These are phyloP conservation scores for Elanus axillaris DNA, from an alignment of 2,113 vertebrate species.

Conservation along the genomic window DNA sequence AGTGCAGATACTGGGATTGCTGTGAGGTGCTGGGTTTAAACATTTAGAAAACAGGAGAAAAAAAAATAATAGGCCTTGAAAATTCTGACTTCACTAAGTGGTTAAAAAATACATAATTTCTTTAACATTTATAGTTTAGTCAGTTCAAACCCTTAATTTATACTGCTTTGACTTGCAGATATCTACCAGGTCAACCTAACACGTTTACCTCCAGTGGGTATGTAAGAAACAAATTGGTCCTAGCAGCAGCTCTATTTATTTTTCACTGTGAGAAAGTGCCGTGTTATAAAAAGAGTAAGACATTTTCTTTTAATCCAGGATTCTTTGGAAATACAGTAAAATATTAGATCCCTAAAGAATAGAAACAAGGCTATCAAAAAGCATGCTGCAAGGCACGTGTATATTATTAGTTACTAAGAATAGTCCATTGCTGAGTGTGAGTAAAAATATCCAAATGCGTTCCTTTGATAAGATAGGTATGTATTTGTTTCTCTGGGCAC, in stretches of 20 bases:
- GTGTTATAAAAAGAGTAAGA: not conserved
- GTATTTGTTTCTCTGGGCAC: not conserved
- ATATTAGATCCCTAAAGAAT: not conserved
- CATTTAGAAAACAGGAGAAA: not conserved
- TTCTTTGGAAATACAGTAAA: not conserved
- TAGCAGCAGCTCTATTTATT: not conserved
- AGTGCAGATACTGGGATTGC: not conserved
- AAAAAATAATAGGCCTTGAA: not conserved
- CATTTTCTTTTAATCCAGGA: not conserved
- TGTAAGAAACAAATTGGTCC: not conserved
- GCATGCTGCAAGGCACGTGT: not conserved
- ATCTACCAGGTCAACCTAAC: not conserved
- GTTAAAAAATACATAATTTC: not conserved
- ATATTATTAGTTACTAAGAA: not conserved
- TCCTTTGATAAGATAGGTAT: conserved; percentile 24
- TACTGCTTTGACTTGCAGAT: not conserved
- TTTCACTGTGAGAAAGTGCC: not conserved
- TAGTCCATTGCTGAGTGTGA: conserved; percentile 30
- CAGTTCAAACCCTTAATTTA: not conserved
- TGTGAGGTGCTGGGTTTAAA: not conserved
- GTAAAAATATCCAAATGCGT: not conserved
- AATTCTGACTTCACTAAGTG: not conserved
- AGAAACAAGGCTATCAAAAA: not conserved
- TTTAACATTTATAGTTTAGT: not conserved
- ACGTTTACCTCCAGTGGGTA: not conserved